Percentiles rank a stretch among this genome's conserved stretches.
phyloP scores from a whole-genome alignment of 2,113 vertebrate species.

The Indicator indicator region DNA sequence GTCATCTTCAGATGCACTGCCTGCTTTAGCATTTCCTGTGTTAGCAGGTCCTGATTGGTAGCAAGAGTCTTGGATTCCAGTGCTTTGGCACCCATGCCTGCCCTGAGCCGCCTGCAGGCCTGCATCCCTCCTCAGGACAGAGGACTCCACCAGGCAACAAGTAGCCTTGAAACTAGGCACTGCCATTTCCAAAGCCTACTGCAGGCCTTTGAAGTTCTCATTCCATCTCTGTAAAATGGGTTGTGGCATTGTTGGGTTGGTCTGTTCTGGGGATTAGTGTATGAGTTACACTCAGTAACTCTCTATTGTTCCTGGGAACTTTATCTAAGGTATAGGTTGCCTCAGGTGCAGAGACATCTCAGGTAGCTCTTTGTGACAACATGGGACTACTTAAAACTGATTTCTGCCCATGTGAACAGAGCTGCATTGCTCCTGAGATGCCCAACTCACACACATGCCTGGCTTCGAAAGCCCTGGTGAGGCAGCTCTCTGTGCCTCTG shows the following conservation, averaged over 20 bases:
- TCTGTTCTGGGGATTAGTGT: background rate
- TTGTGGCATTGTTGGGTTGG: background rate
- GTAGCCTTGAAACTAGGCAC: background rate
- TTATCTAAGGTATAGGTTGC: background rate
- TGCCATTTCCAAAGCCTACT: background rate
- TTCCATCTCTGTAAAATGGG: background rate
- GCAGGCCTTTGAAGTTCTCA: background rate
- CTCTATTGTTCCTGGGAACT: background rate
- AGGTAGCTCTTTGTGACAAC: background rate
- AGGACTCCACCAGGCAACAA: background rate
- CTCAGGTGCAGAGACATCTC: background rate
- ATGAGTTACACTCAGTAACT: background rate
- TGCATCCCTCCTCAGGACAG: rapidly evolving
- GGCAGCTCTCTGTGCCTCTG: rapidly evolving
- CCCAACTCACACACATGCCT: background rate
- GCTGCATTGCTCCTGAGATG: background rate
- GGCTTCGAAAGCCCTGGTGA: rapidly evolving
- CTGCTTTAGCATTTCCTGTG: background rate
- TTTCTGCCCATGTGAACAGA: background rate
- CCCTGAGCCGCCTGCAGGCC: rapidly evolving
- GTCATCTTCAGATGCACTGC: background rate
- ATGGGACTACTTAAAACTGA: background rate
- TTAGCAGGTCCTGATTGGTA: background rate
- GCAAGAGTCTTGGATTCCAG: background rate
- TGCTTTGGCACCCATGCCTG: background rate